Base-by-base conservation (phyloP, 2,888 invertebrate genomes). In the Pimpla rufipes region DNA sequence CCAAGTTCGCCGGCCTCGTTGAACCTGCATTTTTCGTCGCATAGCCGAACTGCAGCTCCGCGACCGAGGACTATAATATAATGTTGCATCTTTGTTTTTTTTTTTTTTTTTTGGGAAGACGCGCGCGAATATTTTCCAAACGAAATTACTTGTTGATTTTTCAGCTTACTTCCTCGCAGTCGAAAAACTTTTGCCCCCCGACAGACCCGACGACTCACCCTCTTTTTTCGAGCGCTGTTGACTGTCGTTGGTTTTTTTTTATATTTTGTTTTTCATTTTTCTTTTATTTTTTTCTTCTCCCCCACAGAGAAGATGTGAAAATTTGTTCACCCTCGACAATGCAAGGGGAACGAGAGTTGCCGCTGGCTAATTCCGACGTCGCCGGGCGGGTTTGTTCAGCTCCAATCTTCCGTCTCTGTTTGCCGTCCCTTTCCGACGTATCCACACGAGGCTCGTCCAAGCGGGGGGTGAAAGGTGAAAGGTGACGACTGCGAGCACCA, bases 231-330 rank as follows among this genome's bases (percentile, higher is more conserved):
- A 47, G n/a, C n/a, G n/a, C 29, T 29, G 29, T 29, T 29, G 29
- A 29, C 29, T n/a, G n/a, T n/a, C n/a, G n/a, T n/a, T n/a, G n/a
- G n/a, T n/a, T n/a, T n/a, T n/a, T n/a, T n/a, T n/a, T n/a, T n/a
- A 29, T 4, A 1, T 21, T 52, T n/a, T 11, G 13, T 57, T 11
- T 10, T 10, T 29, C 29, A 1, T 13, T 16, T 59, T 7, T n/a
- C 29, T 37, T 29, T 29, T 16, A 8, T n/a, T 0, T 35, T 59
- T 59, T 59, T 29, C 29, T 18, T 40, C 37, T 11, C 2, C 37
- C 52, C 40, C 10, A 86, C 87, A 87, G 89, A 88, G 86, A 88
- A 88, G 86, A 88, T 88, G 87, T 84, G 89, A 89, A 90, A 91
- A 90, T 88, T 88, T 86, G 88, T 89, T 87, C 87, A 80, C 85